Evolutionary conservation across 2,888 invertebrate genomes (phyloP).

Genomic region (Shargacucullia verbasci): DNA sequence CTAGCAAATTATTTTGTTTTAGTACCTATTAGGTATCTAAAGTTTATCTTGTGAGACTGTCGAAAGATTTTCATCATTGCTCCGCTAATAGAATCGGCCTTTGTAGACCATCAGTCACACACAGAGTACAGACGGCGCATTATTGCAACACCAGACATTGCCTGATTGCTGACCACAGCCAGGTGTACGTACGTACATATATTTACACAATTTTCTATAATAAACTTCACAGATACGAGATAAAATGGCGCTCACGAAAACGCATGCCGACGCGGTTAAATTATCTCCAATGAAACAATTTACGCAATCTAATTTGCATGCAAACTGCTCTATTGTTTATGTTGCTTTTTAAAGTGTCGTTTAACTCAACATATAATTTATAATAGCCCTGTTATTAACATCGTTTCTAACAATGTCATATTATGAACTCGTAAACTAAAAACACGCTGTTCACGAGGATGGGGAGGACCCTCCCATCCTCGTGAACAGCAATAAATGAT

Average conservation of each 20-base stretch:
- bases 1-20: no score
- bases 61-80: slow-evolving; percentile 59
- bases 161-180: slow-evolving; percentile 48
- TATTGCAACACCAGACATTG: slow-evolving; percentile 59
- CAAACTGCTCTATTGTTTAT: slow-evolving; percentile 63
- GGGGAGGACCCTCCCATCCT: background rate
- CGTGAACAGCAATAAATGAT: background rate
- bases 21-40: no score
- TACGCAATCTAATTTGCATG: slow-evolving; percentile 62
- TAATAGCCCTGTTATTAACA: slow-evolving; percentile 14
- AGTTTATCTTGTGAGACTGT: no score
- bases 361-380: background rate
- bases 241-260: slow-evolving; percentile 42
- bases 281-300: slow-evolving; percentile 44
- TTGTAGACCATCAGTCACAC: slow-evolving; percentile 50
- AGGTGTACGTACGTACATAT: slow-evolving; percentile 29
- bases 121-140: slow-evolving; percentile 22
- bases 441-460: no score
- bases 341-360: slow-evolving; percentile 37
- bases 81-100: slow-evolving; percentile 69
- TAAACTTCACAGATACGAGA: slow-evolving; percentile 41
- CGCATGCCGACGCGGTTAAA: slow-evolving; percentile 16
- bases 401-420: slow-evolving; percentile 20
- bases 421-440: no score
- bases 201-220: slow-evolving; percentile 52